Conservation (phyloP, 92 coral and sea anemone species). For the Heliopora coerulea region DNA sequence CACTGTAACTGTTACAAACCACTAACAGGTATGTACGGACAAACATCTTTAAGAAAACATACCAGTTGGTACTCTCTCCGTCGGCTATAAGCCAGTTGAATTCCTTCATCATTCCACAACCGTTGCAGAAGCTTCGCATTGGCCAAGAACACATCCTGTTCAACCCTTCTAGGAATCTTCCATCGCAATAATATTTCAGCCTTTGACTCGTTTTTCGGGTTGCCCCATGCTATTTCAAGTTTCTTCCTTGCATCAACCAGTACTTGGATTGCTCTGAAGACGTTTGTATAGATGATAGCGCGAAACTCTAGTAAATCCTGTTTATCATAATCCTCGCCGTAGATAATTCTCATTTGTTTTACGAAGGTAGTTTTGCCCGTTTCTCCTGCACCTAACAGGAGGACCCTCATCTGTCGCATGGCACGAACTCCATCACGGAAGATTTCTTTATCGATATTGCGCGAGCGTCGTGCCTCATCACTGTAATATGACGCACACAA, state of each 20-base stretch:
- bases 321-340: constrained; percentile 90
- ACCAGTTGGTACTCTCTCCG: constrained; percentile 97
- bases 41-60: too few species aligned
- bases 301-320: constrained; percentile 89
- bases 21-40: too few species aligned
- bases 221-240: constrained; percentile 80
- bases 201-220: constrained; percentile 55
- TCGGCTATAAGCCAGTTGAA: constrained; percentile 82
- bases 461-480: constrained; percentile 17
- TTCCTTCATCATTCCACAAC: constrained; percentile 90
- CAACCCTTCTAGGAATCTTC: constrained; percentile 85
- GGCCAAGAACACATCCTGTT: constrained; percentile 74
- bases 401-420: constrained; percentile 84
- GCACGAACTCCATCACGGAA: constrained; percentile 88
- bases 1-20: too few species aligned
- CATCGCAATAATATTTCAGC: constrained; percentile 80
- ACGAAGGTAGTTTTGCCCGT: constrained; percentile 97
- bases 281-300: constrained; percentile 87
- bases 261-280: constrained; percentile 94
- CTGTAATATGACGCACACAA: constrained; percentile 26
- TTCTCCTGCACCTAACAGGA: constrained; percentile 97
- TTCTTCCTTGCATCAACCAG: constrained; percentile 95
- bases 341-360: constrained; percentile 99
- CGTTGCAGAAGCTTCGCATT: constrained; percentile 72
- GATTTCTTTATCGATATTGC: constrained; percentile 80